Evolutionary conservation across 2,797 vertebrate genomes (phyloP).

Genomic region (Sphenodon punctatus): DNA sequence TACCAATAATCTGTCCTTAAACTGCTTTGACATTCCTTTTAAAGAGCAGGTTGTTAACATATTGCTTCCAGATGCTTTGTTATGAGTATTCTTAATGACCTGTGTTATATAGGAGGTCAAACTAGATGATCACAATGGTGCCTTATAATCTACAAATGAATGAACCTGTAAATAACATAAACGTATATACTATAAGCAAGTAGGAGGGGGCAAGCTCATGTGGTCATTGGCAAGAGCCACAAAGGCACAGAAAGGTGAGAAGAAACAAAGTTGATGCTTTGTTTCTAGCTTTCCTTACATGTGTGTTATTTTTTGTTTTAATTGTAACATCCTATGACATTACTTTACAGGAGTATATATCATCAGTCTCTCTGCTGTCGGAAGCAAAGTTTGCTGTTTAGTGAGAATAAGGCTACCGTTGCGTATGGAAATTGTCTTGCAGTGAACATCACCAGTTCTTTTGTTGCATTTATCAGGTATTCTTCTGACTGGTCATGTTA

Average conservation of each 20-base stretch:
- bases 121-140: neutral
- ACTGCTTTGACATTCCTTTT: neutral
- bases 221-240: neutral
- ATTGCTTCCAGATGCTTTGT: neutral
- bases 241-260: neutral
- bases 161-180: neutral
- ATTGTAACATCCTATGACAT: neutral
- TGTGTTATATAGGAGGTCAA: neutral
- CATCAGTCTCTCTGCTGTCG: neutral
- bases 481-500: neutral
- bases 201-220: neutral
- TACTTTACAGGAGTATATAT: neutral
- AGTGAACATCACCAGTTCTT: neutral
- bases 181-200: neutral
- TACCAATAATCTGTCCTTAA: neutral
- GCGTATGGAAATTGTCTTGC: neutral
- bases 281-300: neutral
- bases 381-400: neutral
- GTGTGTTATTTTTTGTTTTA: neutral
- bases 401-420: conserved; percentile 3
- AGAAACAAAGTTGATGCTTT: neutral
- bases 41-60: neutral
- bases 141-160: neutral
- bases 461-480: neutral
- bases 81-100: neutral